Conservation (phyloP, 2,113 vertebrate genomes). For the Murina feae region DNA sequence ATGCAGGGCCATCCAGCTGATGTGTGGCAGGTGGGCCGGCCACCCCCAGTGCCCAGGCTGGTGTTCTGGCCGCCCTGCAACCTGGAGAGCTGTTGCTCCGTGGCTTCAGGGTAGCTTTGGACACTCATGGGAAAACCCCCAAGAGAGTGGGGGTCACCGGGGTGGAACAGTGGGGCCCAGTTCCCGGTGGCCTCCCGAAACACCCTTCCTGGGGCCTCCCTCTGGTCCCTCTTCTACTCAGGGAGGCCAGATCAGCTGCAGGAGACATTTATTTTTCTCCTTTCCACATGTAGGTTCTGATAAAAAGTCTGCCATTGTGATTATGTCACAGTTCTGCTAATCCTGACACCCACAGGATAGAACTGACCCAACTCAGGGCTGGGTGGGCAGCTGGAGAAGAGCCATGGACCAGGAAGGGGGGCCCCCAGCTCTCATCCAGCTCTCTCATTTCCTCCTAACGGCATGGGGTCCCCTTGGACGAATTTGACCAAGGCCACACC, state of each 20-base stretch:
- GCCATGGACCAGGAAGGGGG: not conserved
- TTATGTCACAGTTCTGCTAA: not conserved
- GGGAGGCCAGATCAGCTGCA: not conserved
- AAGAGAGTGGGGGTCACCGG: not conserved
- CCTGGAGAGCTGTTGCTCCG: not conserved
- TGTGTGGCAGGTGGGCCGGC: too few relatives aligned
- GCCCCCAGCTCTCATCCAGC: not conserved
- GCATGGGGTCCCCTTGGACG: not conserved
- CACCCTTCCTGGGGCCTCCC: not conserved
- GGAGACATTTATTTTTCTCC: not conserved
- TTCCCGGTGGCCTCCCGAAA: not conserved
- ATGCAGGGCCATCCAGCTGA: not conserved
- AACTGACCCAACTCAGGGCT: not conserved
- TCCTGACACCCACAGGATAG: not conserved
- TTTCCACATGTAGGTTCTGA: not conserved
- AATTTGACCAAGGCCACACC: not conserved
- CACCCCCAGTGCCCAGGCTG: not conserved
- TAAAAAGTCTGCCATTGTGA: not conserved
- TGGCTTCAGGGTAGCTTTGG: not conserved
- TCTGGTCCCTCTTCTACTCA: not conserved
- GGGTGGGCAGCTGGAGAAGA: not conserved
- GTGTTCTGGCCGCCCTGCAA: not conserved
- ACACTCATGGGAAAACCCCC: not conserved
- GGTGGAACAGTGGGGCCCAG: not conserved
- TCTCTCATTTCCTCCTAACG: not conserved